Evolutionary conservation across 2,888 invertebrate species (phyloP).

Genomic region (Dioctria rufipes): DNA sequence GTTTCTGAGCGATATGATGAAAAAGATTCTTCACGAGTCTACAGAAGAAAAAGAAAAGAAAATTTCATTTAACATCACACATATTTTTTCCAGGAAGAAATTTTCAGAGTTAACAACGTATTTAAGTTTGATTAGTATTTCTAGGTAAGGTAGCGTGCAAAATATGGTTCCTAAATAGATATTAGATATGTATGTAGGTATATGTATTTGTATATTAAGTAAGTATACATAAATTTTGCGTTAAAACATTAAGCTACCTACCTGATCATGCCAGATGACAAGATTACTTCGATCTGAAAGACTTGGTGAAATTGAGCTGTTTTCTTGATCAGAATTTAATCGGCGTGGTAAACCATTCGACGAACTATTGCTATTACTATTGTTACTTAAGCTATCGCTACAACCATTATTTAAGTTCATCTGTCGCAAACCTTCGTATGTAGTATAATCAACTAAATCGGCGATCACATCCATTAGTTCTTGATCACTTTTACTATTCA

Average conservation of each 20-base stretch:
- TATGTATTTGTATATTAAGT: no score
- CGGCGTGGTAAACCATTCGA: slow-evolving; percentile 57
- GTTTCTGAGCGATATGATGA: slow-evolving; percentile 79
- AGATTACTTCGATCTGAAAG: slow-evolving; percentile 63
- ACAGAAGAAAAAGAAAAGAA: slow-evolving; percentile 40
- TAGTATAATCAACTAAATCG: slow-evolving; percentile 61
- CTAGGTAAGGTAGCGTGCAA: slow-evolving; percentile 31
- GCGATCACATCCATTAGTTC: slow-evolving; percentile 62
- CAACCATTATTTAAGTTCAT: slow-evolving; percentile 49
- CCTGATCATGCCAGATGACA: slow-evolving; percentile 63
- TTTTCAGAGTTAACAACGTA: background rate
- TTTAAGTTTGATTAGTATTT: background rate
- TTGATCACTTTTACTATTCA: slow-evolving; percentile 48
- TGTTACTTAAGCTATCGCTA: slow-evolving; percentile 59
- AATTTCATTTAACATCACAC: no score
- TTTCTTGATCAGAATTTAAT: slow-evolving; percentile 61
- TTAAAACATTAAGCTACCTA: slow-evolving; percentile 57
- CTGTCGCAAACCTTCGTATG: slow-evolving; percentile 59
- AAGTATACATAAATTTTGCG: no score
- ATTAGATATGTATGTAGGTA: background rate
- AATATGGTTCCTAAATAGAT: slow-evolving; percentile 25
- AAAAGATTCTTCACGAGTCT: slow-evolving; percentile 78
- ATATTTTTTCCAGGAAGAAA: background rate
- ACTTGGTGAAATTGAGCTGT: slow-evolving; percentile 63
- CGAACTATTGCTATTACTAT: slow-evolving; percentile 59